These are phyloP conservation scores for Nineta flava DNA, from an alignment of 2,888 invertebrate genomes.

Conservation along the genomic window DNA sequence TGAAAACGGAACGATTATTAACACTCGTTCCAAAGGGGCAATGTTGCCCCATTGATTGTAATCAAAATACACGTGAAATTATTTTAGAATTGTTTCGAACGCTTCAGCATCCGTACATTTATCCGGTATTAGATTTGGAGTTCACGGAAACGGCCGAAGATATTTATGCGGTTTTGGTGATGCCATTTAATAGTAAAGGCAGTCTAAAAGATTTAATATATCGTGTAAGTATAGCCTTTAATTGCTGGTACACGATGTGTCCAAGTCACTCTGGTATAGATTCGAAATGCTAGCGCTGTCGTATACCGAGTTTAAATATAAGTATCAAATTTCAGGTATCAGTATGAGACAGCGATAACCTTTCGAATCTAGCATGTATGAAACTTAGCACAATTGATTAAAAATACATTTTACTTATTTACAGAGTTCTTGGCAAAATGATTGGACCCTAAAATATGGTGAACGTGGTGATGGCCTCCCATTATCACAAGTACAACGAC, in stretches of 20 bases:
- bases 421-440: conserved; percentile 68
- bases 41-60: conserved; percentile 48
- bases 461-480: conserved; percentile 52
- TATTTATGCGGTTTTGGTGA: conserved; percentile 52
- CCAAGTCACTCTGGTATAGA: no score
- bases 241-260: no score
- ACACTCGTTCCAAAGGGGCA: conserved; percentile 50
- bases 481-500: conserved; percentile 65
- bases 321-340: no score
- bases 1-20: conserved; percentile 61
- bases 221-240: conserved; percentile 11
- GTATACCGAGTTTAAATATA: no score
- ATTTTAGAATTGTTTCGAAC: conserved; percentile 70
- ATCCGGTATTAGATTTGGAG: conserved; percentile 75
- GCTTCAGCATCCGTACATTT: conserved; percentile 84
- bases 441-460: conserved; percentile 61
- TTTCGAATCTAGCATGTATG: no score
- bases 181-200: conserved; percentile 70
- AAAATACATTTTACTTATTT: neutral
- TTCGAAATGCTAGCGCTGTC: no score
- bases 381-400: neutral
- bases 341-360: no score
- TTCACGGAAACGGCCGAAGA: conserved; percentile 26
- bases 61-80: conserved; percentile 43
- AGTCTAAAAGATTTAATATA: conserved; percentile 83